Evolutionary conservation across 2,888 invertebrate genomes (phyloP).

Genomic region (Campopleginae sp.): DNA sequence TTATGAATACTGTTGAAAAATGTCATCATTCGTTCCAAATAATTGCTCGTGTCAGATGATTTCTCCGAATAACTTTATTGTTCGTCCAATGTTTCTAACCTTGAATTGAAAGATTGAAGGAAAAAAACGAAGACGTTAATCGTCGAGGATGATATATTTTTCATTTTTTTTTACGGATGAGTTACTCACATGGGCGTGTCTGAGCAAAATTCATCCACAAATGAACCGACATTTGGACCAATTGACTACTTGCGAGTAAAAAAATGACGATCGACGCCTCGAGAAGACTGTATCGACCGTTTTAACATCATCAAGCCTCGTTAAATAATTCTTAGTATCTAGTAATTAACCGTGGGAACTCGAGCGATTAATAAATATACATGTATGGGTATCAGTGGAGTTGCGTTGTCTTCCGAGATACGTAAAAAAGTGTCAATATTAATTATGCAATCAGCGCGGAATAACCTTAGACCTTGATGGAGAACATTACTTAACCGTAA

Average conservation of each 20-base stretch:
- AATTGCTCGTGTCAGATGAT: constrained; percentile 22
- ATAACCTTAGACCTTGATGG: constrained; percentile 32
- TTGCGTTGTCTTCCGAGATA: neutral
- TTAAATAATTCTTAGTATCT: constrained; percentile 53
- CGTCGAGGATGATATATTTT: constrained; percentile 1
- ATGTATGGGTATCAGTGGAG: neutral
- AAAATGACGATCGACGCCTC: constrained; percentile 20
- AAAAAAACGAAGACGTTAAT: constrained; percentile 4
- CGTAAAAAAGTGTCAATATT: neutral
- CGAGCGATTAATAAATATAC: neutral
- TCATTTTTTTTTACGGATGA: neutral
- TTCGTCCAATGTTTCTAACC: neutral
- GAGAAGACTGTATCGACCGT: constrained; percentile 32
- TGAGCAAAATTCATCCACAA: constrained; percentile 21
- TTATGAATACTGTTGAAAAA: neutral
- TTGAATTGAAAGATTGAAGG: constrained; percentile 22
- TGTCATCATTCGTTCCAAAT: constrained; percentile 12
- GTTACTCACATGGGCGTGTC: neutral
- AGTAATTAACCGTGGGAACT: constrained; percentile 50
- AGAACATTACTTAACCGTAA: constrained; percentile 35
- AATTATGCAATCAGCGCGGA: constrained; percentile 35
- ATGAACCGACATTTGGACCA: constrained; percentile 30
- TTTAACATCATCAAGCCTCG: constrained; percentile 43
- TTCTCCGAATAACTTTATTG: constrained; percentile 3
- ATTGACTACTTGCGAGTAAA: constrained; percentile 26